Evolutionary conservation across 2,797 vertebrate genomes (phyloP).

Genomic region (Darevskia nairensis): DNA sequence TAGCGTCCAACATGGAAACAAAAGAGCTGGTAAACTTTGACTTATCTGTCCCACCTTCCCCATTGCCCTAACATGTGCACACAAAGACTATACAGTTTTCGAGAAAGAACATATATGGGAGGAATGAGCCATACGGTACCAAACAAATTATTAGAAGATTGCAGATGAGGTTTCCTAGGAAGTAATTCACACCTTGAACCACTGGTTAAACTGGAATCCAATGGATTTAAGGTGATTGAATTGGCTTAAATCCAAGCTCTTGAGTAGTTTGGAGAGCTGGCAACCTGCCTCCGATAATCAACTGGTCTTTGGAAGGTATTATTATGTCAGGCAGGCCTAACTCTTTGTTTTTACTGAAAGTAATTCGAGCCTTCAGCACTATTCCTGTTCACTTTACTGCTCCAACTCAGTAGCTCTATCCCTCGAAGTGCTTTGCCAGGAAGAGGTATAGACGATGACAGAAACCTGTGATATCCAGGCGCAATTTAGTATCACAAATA

Average conservation of each 20-base stretch:
- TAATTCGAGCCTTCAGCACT: slow-evolving; percentile 41
- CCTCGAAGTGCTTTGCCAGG: slow-evolving; percentile 36
- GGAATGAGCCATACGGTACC: not conserved
- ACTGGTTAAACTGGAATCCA: slow-evolving; percentile 10
- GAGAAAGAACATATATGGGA: not conserved
- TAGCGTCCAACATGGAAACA: not conserved
- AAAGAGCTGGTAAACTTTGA: not conserved
- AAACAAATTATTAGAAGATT: slow-evolving; percentile 2
- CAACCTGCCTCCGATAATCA: slow-evolving; percentile 16
- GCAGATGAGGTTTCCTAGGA: not conserved
- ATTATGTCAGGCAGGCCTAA: slow-evolving; percentile 59
- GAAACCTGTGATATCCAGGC: slow-evolving; percentile 51
- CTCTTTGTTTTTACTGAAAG: slow-evolving; percentile 47
- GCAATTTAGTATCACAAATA: slow-evolving; percentile 31
- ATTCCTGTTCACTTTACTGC: slow-evolving; percentile 45
- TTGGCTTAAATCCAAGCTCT: not conserved
- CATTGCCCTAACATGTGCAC: not conserved
- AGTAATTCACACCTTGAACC: slow-evolving; percentile 29
- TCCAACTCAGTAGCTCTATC: slow-evolving; percentile 50
- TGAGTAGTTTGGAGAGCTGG: not conserved
- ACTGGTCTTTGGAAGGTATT: slow-evolving; percentile 30
- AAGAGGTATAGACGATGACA: slow-evolving; percentile 29
- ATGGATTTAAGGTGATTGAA: not conserved
- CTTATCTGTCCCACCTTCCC: not conserved
- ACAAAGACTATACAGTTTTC: not conserved